These are phyloP conservation scores for Polydrusus cervinus DNA, from an alignment of 2,888 invertebrate genomes.

Conservation along the genomic window DNA sequence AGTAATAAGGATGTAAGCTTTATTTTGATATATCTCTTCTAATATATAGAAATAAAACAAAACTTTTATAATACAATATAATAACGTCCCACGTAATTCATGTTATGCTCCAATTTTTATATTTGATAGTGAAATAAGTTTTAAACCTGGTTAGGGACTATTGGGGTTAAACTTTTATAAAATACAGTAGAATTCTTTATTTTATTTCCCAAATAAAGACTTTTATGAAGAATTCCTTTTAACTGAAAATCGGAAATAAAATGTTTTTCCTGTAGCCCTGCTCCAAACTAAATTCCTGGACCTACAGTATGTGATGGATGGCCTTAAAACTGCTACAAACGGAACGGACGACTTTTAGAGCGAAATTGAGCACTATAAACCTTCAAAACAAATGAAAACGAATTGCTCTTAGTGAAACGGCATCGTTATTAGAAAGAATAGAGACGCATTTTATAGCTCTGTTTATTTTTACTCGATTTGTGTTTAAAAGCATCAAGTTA, in stretches of 20 bases:
- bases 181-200: background rate
- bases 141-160: background rate
- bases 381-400: conserved; percentile 16
- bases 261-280: background rate
- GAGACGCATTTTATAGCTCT: background rate
- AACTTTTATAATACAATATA: no score
- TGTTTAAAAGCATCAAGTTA: background rate
- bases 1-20: no score
- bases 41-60: no score
- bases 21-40: no score
- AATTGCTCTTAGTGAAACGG: background rate
- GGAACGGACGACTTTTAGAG: conserved; percentile 5
- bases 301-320: conserved; percentile 10
- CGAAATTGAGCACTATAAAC: conserved; percentile 12
- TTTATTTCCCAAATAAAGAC: background rate
- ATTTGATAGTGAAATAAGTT: background rate
- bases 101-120: background rate
- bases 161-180: background rate
- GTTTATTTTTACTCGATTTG: background rate
- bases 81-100: no score
- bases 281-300: background rate
- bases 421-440: conserved; percentile 5
- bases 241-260: background rate
- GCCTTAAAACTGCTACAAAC: background rate
- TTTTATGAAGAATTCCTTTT: background rate